phyloP scores from a whole-genome alignment of 2,888 invertebrate species.

The Neuroscelio doddi region DNA sequence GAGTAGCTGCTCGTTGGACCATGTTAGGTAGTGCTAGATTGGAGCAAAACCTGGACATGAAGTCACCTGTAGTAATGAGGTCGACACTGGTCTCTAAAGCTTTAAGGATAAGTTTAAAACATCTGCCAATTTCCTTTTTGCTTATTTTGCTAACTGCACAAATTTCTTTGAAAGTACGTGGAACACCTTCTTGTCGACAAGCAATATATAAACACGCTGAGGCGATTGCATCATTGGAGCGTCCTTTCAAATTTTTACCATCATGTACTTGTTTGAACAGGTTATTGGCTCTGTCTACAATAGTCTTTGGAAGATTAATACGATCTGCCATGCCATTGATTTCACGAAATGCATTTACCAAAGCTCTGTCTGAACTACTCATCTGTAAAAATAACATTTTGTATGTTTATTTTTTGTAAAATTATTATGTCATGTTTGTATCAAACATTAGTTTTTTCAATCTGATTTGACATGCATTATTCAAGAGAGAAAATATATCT shows the following conservation, averaged over 20 bases:
- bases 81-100: conserved; percentile 97
- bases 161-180: conserved; percentile 99
- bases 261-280: conserved; percentile 99
- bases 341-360: conserved; percentile 97
- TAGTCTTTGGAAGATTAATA: conserved; percentile 96
- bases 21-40: conserved; percentile 92
- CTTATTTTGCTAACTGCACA: conserved; percentile 99
- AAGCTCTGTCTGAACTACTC: conserved; percentile 95
- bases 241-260: conserved; percentile 94
- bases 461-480: too few relatives aligned
- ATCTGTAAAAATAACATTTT: conserved; percentile 88
- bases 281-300: conserved; percentile 96
- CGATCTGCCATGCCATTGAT: conserved; percentile 99
- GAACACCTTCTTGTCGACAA: conserved; percentile 98
- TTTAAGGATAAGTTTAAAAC: conserved; percentile 97
- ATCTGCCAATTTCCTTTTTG: conserved; percentile 98
- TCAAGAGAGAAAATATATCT: too few relatives aligned
- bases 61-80: conserved; percentile 97
- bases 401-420: too few relatives aligned
- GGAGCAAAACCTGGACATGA: conserved; percentile 99
- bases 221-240: conserved; percentile 98
- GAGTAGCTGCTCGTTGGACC: conserved; percentile 97
- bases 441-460: too few relatives aligned
- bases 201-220: conserved; percentile 99
- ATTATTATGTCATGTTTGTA: too few relatives aligned